phyloP scores from a whole-genome alignment of 2,888 invertebrate species.

The Platycheirus rosarum region DNA sequence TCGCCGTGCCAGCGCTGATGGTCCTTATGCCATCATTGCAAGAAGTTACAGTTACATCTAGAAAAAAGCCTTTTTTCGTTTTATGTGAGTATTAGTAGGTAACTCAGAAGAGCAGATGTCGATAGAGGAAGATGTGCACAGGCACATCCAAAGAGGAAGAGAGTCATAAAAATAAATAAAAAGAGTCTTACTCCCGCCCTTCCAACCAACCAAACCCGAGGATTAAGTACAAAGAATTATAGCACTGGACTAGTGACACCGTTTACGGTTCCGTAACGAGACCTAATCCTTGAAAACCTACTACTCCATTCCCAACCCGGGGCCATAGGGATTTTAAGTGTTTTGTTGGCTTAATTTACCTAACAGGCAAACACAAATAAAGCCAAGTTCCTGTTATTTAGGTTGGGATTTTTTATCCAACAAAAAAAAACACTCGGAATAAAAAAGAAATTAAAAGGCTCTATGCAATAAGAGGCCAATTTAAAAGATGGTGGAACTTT shows the following conservation, averaged over 20 bases:
- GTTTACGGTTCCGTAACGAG: slow-evolving; percentile 64
- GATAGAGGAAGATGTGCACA: slow-evolving; percentile 26
- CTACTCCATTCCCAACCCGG: not conserved
- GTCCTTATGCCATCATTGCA: slow-evolving; percentile 23
- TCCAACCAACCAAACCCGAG: not conserved
- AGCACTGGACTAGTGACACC: slow-evolving; percentile 66
- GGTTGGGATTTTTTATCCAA: slow-evolving; percentile 41
- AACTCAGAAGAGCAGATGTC: slow-evolving; percentile 61
- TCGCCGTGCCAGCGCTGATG: not conserved
- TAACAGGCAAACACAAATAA: slow-evolving; percentile 39
- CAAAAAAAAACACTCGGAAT: not conserved
- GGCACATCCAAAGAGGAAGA: not conserved
- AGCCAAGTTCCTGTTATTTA: slow-evolving; percentile 43
- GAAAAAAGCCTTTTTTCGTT: slow-evolving; percentile 31
- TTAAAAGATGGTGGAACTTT: slow-evolving; percentile 12
- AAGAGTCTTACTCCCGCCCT: not conserved
- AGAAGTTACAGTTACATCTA: slow-evolving; percentile 46
- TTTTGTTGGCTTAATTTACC: slow-evolving; percentile 63
- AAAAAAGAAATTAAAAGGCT: slow-evolving; percentile 33
- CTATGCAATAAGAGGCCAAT: slow-evolving; percentile 55
- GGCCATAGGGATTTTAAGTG: slow-evolving; percentile 33
- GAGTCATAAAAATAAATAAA: slow-evolving; percentile 29
- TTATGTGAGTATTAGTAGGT: slow-evolving; percentile 19
- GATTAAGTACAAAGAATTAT: slow-evolving; percentile 59
- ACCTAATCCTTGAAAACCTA: slow-evolving; percentile 34